phyloP scores from a whole-genome alignment of 1,140 invertebrate genomes.

The Drosophila nigrodunni region DNA sequence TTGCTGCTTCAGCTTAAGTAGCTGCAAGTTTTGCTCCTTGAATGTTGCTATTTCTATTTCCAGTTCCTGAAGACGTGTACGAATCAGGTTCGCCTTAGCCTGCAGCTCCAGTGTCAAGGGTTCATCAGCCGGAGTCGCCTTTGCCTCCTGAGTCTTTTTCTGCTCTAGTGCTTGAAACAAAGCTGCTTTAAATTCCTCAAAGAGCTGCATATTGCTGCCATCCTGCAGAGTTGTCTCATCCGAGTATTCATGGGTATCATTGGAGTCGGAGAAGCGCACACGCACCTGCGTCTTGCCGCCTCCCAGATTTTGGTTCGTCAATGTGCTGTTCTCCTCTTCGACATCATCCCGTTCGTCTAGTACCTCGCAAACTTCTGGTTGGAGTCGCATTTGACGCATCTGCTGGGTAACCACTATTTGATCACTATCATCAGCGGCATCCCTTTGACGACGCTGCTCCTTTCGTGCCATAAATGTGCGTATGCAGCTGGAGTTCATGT shows the following conservation, averaged over 20 bases:
- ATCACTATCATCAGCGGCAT: conserved; percentile 57
- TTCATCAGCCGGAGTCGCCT: conserved; percentile 27
- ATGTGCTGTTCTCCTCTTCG: conserved; percentile 41
- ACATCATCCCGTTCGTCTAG: conserved; percentile 29
- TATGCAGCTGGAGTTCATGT: conserved; percentile 77
- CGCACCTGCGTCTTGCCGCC: conserved; percentile 58
- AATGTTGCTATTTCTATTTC: conserved; percentile 90
- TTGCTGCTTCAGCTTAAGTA: conserved; percentile 86
- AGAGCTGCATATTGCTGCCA: conserved; percentile 61
- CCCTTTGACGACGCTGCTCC: conserved; percentile 36
- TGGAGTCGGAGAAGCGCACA: conserved; percentile 75
- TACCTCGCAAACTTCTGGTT: conserved; percentile 57
- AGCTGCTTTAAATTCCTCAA: conserved; percentile 75
- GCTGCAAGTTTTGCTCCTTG: conserved; percentile 87
- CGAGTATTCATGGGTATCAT: conserved; percentile 70
- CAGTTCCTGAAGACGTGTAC: conserved; percentile 88
- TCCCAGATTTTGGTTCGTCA: conserved; percentile 53
- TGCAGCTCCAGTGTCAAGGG: conserved; percentile 69
- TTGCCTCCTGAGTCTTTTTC: conserved; percentile 39
- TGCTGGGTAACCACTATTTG: conserved; percentile 65
- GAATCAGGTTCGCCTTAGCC: conserved; percentile 87
- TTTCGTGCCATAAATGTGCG: conserved; percentile 71
- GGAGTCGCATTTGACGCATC: conserved; percentile 54
- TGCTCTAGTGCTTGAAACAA: conserved; percentile 71
- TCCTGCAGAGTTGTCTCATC: conserved; percentile 59